A percentile compares a stretch with the other conserved stretches of the same genome.
Evolutionary conservation across 35 echinoderm and acorn worm genomes (phyloP).

Genomic region (Lytechinus variegatus): DNA sequence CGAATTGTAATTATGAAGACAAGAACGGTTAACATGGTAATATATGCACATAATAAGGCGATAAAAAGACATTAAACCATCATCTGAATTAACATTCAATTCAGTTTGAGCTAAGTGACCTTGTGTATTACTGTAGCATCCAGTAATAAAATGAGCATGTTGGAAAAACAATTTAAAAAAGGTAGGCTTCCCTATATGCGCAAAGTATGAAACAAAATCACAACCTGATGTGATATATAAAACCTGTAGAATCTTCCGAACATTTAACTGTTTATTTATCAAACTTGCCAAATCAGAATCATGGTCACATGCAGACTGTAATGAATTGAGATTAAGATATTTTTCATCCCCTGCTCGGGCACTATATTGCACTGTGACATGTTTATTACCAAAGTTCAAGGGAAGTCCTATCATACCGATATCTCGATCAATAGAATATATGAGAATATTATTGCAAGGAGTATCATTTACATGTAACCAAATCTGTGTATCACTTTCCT

Average conservation of each 20-base stretch:
- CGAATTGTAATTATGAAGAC: slow-evolving; percentile 27
- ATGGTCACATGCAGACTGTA: not conserved
- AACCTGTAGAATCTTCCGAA: slow-evolving; percentile 27
- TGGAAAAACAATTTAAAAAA: slow-evolving; percentile 57
- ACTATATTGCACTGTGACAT: slow-evolving; percentile 8
- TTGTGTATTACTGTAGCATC: not conserved
- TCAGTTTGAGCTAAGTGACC: slow-evolving; percentile 23
- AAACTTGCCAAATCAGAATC: slow-evolving; percentile 32
- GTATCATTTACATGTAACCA: slow-evolving; percentile 23
- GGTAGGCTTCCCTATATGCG: slow-evolving; percentile 9
- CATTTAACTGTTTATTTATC: not conserved
- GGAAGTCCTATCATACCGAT: slow-evolving; percentile 19
- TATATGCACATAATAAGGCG: slow-evolving; percentile 49
- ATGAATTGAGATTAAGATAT: not conserved
- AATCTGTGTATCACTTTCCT: slow-evolving; percentile 44
- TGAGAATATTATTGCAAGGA: not conserved
- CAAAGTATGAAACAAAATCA: slow-evolving; percentile 68
- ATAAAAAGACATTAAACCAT: slow-evolving; percentile 53
- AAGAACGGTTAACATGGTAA: slow-evolving; percentile 35
- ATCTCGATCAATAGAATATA: slow-evolving; percentile 29
- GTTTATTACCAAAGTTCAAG: not conserved
- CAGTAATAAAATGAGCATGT: not conserved
- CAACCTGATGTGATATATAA: slow-evolving; percentile 44
- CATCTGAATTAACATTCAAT: not conserved
- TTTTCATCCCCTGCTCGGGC: not conserved